A percentile compares a stretch with the other conserved stretches of the same genome.
phyloP scores from a whole-genome alignment of 2,797 vertebrate species.

The Caiman crocodilus region DNA sequence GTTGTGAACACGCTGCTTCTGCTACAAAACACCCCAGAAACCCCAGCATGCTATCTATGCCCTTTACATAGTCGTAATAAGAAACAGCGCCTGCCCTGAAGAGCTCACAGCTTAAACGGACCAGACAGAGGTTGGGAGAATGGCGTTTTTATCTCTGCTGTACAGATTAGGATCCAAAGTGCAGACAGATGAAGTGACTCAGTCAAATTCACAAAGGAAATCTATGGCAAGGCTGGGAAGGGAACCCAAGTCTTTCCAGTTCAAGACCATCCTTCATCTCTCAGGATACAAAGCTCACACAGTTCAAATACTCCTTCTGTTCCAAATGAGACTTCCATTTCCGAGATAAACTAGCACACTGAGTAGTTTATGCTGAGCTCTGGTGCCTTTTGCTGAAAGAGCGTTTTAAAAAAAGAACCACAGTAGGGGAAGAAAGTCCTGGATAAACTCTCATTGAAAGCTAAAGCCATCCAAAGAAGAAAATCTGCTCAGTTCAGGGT shows the following conservation, averaged over 20 bases:
- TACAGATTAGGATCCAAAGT: not conserved
- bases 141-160: not conserved
- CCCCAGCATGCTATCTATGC: not conserved
- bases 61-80: not conserved
- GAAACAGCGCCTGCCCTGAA: not conserved
- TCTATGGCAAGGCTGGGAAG: not conserved
- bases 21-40: not conserved
- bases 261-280: not conserved
- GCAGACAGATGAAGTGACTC: not conserved
- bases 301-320: not conserved
- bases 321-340: not conserved
- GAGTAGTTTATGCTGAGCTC: not conserved
- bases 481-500: rapidly evolving
- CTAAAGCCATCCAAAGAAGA: not conserved
- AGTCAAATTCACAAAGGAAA: not conserved
- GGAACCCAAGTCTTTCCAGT: not conserved
- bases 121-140: not conserved
- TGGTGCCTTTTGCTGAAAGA: not conserved
- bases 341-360: rapidly evolving
- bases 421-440: not conserved
- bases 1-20: not conserved
- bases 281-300: not conserved
- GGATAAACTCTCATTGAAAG: not conserved
- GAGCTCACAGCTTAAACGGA: not conserved
- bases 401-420: not conserved